A percentile compares a stretch with the other conserved stretches of the same genome.
Evolutionary conservation across 2,888 invertebrate species (phyloP).

Genomic region (Venusia cambrica): DNA sequence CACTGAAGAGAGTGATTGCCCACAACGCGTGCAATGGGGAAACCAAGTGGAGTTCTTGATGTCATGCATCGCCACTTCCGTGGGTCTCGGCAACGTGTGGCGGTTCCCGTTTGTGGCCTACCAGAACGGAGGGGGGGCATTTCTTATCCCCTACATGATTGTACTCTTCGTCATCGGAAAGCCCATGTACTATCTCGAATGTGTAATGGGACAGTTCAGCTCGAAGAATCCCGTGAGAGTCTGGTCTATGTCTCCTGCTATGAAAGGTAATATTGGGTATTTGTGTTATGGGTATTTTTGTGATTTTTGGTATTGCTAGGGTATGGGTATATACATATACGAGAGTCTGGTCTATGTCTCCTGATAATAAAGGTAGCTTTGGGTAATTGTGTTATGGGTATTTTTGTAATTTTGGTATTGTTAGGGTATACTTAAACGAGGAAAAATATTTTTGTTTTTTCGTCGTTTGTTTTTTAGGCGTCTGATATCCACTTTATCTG

Average conservation of each 20-base stretch:
- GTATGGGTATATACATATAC: too few species aligned
- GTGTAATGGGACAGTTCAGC: constrained; percentile 91
- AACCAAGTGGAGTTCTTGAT: constrained; percentile 86
- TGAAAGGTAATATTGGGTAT: too few species aligned
- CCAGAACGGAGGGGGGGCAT: constrained; percentile 88
- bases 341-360: too few species aligned
- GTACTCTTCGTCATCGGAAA: constrained; percentile 86
- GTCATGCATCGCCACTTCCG: constrained; percentile 87
- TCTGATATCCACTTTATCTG: too few species aligned
- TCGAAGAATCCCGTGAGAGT: constrained; percentile 89
- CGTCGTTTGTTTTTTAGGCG: too few species aligned
- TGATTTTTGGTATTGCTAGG: too few species aligned
- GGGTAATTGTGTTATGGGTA: too few species aligned
- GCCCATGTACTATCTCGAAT: constrained; percentile 92
- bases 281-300: too few species aligned
- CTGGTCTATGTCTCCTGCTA: constrained; percentile 84
- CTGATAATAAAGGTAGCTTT: too few species aligned
- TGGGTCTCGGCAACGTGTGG: constrained; percentile 88
- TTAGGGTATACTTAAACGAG: too few species aligned
- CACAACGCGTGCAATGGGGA: constrained; percentile 78
- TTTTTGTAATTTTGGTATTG: too few species aligned
- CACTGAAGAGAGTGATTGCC: constrained; percentile 22
- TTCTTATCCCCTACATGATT: constrained; percentile 86
- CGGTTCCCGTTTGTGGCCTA: constrained; percentile 82
- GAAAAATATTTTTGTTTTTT: too few species aligned